Conservation (phyloP, 1,140 invertebrate species). For the Globodera rostochiensis region DNA sequence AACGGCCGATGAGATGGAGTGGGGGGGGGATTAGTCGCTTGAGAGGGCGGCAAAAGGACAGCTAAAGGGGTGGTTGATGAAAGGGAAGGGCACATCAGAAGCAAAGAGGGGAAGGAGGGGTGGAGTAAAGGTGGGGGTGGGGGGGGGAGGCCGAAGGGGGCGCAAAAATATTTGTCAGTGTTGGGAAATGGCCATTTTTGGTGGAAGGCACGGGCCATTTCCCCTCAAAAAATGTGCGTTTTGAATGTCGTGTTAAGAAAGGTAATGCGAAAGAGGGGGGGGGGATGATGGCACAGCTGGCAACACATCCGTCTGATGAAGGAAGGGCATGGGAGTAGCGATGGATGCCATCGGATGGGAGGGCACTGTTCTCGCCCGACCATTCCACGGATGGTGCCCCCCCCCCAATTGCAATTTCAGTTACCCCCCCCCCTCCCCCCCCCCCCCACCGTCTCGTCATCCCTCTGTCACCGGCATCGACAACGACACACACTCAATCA, state of each 20-base stretch:
- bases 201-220: neutral
- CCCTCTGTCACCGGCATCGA: neutral
- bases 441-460: neutral
- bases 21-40: constrained; percentile 16
- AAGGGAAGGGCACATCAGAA: neutral
- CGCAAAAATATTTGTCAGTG: no score
- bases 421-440: no score
- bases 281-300: constrained; percentile 13
- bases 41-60: constrained; percentile 9
- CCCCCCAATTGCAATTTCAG: no score
- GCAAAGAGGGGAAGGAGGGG: neutral
- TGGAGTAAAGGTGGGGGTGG: neutral
- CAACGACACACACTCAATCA: constrained; percentile 10
- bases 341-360: neutral
- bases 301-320: neutral
- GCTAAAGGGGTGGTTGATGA: neutral
- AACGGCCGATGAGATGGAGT: neutral
- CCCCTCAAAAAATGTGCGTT: neutral
- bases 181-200: neutral
- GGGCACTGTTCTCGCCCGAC: neutral
- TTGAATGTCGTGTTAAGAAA: no score
- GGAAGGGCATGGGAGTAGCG: neutral
- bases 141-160: neutral
- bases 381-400: no score
- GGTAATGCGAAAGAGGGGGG: neutral